phyloP scores from a whole-genome alignment of 2,797 vertebrate species.

The Esox masquinongy region DNA sequence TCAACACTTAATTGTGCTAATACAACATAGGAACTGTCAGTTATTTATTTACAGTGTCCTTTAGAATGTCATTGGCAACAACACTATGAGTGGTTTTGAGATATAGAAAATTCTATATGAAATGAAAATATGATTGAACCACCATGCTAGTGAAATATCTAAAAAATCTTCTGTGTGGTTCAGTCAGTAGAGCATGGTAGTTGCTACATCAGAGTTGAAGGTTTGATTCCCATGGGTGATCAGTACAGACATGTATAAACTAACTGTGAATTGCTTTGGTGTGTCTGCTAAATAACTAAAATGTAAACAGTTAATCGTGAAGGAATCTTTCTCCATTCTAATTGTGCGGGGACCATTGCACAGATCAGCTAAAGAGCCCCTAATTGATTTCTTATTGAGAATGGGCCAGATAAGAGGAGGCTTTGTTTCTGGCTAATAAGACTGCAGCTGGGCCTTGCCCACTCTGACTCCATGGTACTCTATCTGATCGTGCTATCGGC shows the following conservation, averaged over 20 bases:
- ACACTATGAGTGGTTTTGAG: neutral
- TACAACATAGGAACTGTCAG: conserved; percentile 46
- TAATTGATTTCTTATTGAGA: neutral
- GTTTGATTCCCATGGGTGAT: no score
- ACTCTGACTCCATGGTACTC: neutral
- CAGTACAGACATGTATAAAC: no score
- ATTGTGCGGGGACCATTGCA: neutral
- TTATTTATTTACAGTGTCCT: conserved; percentile 30
- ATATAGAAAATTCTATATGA: neutral
- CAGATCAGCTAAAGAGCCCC: neutral
- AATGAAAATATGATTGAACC: neutral
- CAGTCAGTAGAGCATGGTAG: no score
- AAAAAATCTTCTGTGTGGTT: no score
- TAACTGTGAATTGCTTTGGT: no score
- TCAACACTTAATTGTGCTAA: conserved; percentile 44
- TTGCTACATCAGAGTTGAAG: no score
- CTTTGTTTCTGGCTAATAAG: neutral
- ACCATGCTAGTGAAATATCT: neutral
- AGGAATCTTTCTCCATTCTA: neutral
- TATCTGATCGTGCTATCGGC: neutral
- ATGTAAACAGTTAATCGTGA: neutral
- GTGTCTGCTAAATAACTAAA: no score
- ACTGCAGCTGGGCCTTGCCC: neutral
- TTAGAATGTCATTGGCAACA: conserved; percentile 12
- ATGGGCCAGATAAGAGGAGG: neutral